Conservation (phyloP, 23 tunicate species). For the Halocynthia roretzi region DNA sequence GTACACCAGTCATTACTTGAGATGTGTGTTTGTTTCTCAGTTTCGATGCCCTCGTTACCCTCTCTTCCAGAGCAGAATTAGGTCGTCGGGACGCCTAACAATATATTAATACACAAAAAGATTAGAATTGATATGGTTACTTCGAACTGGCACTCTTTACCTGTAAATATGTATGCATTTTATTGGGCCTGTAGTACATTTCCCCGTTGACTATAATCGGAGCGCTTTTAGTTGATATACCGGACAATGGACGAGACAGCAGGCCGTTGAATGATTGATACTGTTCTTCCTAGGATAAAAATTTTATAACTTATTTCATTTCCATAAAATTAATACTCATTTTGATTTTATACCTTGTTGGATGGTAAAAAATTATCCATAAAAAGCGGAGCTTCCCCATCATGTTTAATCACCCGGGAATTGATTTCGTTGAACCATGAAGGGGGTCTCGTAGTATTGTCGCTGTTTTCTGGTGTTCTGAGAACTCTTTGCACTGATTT, state of each 20-base stretch:
- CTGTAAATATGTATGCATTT: conserved; percentile 61
- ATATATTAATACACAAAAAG: not conserved
- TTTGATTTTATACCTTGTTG: conserved; percentile 38
- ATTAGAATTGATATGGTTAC: not conserved
- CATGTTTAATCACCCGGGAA: conserved; percentile 46
- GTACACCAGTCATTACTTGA: conserved; percentile 56
- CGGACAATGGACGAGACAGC: conserved; percentile 50
- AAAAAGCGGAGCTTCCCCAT: conserved; percentile 86
- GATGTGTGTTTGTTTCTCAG: conserved; percentile 54
- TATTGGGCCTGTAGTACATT: conserved; percentile 80
- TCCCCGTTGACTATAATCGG: conserved; percentile 75
- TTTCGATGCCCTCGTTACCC: conserved; percentile 56
- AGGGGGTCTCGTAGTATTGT: conserved; percentile 25
- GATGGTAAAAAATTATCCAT: conserved; percentile 54
- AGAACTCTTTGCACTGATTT: conserved; percentile 25
- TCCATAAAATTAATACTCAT: not conserved
- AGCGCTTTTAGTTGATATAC: conserved; percentile 83
- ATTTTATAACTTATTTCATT: not conserved
- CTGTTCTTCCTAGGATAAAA: conserved; percentile 47
- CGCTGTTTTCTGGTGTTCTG: not conserved
- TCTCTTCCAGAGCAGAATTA: conserved; percentile 58
- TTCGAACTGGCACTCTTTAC: conserved; percentile 6
- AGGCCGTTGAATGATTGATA: not conserved
- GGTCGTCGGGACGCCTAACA: conserved; percentile 68
- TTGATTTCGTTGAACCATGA: conserved; percentile 72